Evolutionary conservation across 2,113 vertebrate genomes (phyloP).

Genomic region (Ictidomys tridecemlineatus): DNA sequence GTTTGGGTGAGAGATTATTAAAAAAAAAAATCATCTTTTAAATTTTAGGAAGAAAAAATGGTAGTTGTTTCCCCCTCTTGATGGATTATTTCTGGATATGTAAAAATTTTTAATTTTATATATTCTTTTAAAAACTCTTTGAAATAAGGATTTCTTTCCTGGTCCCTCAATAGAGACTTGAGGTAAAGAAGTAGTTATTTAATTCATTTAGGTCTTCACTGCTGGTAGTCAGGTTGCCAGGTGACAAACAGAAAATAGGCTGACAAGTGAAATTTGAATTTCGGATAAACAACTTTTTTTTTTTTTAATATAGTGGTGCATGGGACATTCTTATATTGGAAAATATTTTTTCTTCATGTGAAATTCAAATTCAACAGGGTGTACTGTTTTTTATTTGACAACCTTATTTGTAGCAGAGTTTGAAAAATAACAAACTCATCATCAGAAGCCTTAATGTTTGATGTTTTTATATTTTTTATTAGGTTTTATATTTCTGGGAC

Average conservation of each 20-base stretch:
- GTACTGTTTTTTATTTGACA: not conserved
- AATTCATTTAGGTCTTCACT: not conserved
- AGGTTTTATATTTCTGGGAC: not conserved
- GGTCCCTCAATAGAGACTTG: not conserved
- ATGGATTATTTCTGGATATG: not conserved
- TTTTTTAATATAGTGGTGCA: not conserved
- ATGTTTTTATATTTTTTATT: not conserved
- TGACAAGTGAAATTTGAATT: not conserved
- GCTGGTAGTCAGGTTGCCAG: not conserved
- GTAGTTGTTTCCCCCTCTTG: not conserved
- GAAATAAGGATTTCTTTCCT: not conserved
- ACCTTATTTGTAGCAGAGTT: not conserved
- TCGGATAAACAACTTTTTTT: not conserved
- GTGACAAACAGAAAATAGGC: not conserved
- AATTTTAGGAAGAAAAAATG: not conserved
- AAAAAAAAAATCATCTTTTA: not conserved
- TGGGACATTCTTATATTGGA: conserved; percentile 8
- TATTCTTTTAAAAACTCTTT: not conserved
- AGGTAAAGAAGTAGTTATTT: not conserved
- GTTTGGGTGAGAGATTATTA: not conserved
- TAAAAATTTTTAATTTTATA: not conserved
- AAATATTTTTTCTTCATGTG: conserved; percentile 8
- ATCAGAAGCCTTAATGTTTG: not conserved
- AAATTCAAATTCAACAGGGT: conserved; percentile 8
- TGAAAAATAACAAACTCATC: not conserved